A percentile compares a stretch with the other conserved stretches of the same genome.
Evolutionary conservation across 2,888 invertebrate genomes (phyloP).

Genomic region (Coremacera marginata): DNA sequence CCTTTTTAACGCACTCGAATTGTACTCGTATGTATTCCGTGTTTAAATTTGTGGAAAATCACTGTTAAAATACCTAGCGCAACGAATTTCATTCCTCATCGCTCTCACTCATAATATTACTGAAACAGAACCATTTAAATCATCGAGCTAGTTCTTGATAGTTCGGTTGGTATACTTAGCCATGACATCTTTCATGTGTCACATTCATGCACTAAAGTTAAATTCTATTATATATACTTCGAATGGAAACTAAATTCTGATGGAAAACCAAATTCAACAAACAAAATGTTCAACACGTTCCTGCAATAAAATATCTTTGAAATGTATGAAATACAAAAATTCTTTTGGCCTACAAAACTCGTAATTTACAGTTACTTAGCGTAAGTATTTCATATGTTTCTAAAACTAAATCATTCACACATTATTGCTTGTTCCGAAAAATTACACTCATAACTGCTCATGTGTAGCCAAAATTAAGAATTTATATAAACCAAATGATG

Average conservation of each 20-base stretch:
- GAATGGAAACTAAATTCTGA: slow-evolving; percentile 8
- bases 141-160: too few species aligned
- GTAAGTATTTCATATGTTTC: slow-evolving; percentile 24
- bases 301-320: slow-evolving; percentile 15
- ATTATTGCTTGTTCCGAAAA: background rate
- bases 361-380: slow-evolving; percentile 21
- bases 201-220: slow-evolving; percentile 8
- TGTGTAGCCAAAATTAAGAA: too few species aligned
- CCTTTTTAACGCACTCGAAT: too few species aligned
- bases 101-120: too few species aligned
- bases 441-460: background rate
- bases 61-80: too few species aligned
- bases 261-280: slow-evolving; percentile 15
- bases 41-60: too few species aligned
- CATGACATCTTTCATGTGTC: background rate
- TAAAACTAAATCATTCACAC: slow-evolving; percentile 4
- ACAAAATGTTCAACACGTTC: background rate
- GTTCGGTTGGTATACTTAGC: background rate
- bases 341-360: slow-evolving; percentile 11
- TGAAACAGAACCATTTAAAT: too few species aligned
- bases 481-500: too few species aligned
- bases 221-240: slow-evolving; percentile 16
- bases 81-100: too few species aligned
- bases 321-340: slow-evolving; percentile 4
- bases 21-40: too few species aligned